Percentiles rank a stretch among this genome's conserved stretches.
phyloP scores from a whole-genome alignment of 2,113 vertebrate genomes.

The Strigops habroptila region DNA sequence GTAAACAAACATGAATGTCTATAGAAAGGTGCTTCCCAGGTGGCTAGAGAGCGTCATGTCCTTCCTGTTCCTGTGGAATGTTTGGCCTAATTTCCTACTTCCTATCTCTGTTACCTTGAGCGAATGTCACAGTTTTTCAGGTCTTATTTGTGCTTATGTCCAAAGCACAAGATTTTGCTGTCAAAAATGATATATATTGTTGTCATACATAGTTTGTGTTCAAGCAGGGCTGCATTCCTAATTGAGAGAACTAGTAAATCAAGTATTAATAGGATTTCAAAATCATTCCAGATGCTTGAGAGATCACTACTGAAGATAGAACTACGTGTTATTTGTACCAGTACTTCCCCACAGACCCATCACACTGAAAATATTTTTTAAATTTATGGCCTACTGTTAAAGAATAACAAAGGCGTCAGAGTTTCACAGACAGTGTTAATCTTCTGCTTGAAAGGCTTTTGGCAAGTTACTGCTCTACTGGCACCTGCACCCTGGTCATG shows the following conservation, averaged over 20 bases:
- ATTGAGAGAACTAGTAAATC: background rate
- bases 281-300: background rate
- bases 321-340: background rate
- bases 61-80: background rate
- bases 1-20: slow-evolving; percentile 63
- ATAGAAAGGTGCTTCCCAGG: background rate
- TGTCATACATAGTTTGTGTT: background rate
- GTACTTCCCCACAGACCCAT: background rate
- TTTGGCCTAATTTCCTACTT: background rate
- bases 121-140: background rate
- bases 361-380: background rate
- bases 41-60: background rate
- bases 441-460: slow-evolving; percentile 11
- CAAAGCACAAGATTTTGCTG: background rate
- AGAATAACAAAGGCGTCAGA: background rate
- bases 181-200: background rate
- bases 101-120: background rate
- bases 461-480: background rate
- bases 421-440: background rate
- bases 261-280: background rate
- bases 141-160: background rate
- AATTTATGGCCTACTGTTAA: background rate
- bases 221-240: background rate
- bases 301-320: background rate
- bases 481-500: background rate